A percentile compares a stretch with the other conserved stretches of the same genome.
phyloP scores from a whole-genome alignment of 2,113 vertebrate species.

The Calidris pygmaea region DNA sequence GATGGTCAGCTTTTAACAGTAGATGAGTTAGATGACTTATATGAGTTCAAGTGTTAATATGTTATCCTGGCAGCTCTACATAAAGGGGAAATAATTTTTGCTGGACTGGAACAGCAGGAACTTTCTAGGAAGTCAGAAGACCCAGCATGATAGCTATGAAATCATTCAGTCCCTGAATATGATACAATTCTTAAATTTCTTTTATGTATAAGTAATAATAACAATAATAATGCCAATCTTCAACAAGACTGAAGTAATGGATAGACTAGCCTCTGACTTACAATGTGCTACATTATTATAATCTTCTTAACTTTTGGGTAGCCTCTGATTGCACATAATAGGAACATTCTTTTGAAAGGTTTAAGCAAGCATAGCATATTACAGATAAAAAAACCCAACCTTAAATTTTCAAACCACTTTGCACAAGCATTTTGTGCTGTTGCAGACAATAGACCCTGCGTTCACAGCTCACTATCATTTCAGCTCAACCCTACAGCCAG shows the following conservation, averaged over 20 bases:
- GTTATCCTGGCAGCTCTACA: background rate
- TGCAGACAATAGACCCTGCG: background rate
- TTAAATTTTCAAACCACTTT: background rate
- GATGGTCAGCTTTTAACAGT: background rate
- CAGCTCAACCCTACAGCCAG: background rate
- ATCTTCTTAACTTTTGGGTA: background rate
- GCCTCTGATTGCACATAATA: background rate
- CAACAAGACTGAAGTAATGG: background rate
- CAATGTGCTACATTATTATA: background rate
- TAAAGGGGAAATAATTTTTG: background rate
- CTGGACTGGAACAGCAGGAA: background rate
- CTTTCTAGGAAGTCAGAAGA: background rate
- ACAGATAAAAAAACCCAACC: background rate
- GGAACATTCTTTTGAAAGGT: slow-evolving; percentile 47
- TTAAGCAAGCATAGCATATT: slow-evolving; percentile 50
- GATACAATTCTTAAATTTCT: background rate
- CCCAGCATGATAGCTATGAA: background rate
- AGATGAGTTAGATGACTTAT: background rate
- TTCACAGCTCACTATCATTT: background rate
- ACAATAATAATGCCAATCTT: background rate
- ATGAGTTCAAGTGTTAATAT: background rate
- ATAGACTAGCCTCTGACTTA: background rate
- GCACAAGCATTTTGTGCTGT: background rate
- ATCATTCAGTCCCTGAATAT: background rate
- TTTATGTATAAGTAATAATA: background rate